Conservation (phyloP, 2,113 vertebrate species). For the Crotophaga sulcirostris region DNA sequence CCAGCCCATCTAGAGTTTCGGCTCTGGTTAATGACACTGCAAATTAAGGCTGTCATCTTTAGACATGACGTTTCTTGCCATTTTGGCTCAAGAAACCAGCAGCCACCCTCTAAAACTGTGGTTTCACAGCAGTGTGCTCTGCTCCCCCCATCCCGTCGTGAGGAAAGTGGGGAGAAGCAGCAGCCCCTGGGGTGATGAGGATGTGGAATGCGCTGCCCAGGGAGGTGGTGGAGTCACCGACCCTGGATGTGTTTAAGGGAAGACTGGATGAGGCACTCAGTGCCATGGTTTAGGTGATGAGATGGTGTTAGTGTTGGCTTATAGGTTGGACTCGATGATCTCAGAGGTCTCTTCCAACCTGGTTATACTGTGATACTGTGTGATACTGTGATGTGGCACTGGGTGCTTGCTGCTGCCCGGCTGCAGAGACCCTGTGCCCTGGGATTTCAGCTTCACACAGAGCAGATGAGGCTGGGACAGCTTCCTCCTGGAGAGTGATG, state of each 20-base stretch:
- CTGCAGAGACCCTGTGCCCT: not conserved
- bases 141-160: not conserved
- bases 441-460: accelerated
- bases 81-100: slow-evolving; percentile 63
- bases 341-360: too few relatives aligned
- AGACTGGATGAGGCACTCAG: too few relatives aligned
- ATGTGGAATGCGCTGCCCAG: too few relatives aligned
- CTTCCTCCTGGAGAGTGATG: not conserved
- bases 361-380: too few relatives aligned
- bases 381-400: too few relatives aligned
- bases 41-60: slow-evolving; percentile 85
- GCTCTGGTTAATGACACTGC: slow-evolving; percentile 86
- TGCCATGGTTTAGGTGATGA: too few relatives aligned
- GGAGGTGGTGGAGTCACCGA: too few relatives aligned
- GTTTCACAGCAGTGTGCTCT: not conserved
- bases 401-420: not conserved
- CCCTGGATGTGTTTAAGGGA: too few relatives aligned
- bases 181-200: not conserved
- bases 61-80: slow-evolving; percentile 67
- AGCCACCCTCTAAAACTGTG: not conserved
- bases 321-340: too few relatives aligned
- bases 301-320: too few relatives aligned
- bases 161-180: not conserved
- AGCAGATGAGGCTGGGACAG: not conserved
- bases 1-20: slow-evolving; percentile 77